Evolutionary conservation across 2,113 vertebrate species (phyloP).

Genomic region (Trinectes maculatus): DNA sequence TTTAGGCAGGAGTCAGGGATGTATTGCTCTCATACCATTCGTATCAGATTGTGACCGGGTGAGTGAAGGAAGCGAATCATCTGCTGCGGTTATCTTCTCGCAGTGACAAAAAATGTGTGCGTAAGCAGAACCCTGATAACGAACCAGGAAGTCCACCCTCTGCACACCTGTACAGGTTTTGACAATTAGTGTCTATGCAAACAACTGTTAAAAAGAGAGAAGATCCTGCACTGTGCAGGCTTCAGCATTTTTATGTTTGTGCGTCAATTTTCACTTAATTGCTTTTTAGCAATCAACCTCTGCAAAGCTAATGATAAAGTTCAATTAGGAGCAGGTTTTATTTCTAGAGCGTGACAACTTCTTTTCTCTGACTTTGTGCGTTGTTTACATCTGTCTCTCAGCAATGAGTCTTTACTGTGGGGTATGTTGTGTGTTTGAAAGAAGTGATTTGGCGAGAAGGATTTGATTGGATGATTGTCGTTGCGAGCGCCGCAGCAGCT

Average conservation of each 20-base stretch:
- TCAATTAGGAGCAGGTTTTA: background rate
- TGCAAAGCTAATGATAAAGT: no score
- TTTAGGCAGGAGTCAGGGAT: background rate
- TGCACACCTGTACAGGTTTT: no score
- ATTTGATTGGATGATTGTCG: slow-evolving; percentile 49
- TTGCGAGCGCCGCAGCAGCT: slow-evolving; percentile 35
- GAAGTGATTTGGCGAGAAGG: slow-evolving; percentile 25
- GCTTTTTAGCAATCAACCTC: no score
- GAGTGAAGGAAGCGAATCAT: background rate
- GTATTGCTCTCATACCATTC: background rate
- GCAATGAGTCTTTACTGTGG: slow-evolving; percentile 21
- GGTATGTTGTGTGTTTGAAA: slow-evolving; percentile 40
- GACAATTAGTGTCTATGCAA: no score
- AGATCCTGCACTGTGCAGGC: no score
- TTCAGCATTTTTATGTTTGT: no score
- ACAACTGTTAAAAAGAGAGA: no score
- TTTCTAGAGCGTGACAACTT: slow-evolving; percentile 33
- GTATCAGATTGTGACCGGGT: background rate
- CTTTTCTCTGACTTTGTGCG: slow-evolving; percentile 19
- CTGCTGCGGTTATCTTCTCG: background rate
- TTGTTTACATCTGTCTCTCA: slow-evolving; percentile 47
- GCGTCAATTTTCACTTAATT: no score
- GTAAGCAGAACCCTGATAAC: background rate
- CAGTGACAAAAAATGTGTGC: background rate
- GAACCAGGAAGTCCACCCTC: background rate